Evolutionary conservation across 2,888 invertebrate species (phyloP).

Genomic region (Gonocerus acuteangulatus): DNA sequence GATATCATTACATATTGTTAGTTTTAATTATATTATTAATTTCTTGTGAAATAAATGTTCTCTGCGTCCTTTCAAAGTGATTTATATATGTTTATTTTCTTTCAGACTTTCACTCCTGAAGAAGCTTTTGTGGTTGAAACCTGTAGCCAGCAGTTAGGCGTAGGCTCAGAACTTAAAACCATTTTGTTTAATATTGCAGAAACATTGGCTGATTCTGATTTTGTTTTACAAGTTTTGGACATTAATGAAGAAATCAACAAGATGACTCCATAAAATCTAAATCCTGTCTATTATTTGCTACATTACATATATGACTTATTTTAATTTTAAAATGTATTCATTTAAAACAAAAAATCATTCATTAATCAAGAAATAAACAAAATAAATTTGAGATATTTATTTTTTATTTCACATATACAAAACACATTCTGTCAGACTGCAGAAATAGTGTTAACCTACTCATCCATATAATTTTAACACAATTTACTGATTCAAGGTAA

Average conservation of each 20-base stretch:
- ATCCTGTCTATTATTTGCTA: not conserved
- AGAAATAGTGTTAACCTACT: no score
- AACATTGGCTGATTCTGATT: constrained; percentile 62
- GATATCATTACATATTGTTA: no score
- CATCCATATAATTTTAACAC: no score
- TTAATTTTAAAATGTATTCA: not conserved
- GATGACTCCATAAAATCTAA: constrained; percentile 5
- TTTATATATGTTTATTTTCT: no score
- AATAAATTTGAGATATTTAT: no score
- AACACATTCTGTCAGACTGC: no score
- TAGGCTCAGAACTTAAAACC: constrained; percentile 54
- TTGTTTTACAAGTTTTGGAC: constrained; percentile 65
- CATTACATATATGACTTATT: not conserved
- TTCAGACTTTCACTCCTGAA: constrained; percentile 45
- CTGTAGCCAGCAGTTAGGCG: constrained; percentile 66
- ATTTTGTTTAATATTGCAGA: constrained; percentile 58
- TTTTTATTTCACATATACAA: no score
- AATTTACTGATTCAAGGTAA: no score
- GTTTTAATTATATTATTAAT: no score
- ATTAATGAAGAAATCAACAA: constrained; percentile 51
- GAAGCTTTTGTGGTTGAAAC: constrained; percentile 54
- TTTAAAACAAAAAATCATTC: not conserved
- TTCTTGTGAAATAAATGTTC: no score
- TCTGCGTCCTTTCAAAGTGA: no score
- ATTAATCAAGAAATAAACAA: not conserved